A percentile compares a stretch with the other conserved stretches of the same genome.
phyloP scores from a whole-genome alignment of 1,140 invertebrate species.

The Magallana gigas region DNA sequence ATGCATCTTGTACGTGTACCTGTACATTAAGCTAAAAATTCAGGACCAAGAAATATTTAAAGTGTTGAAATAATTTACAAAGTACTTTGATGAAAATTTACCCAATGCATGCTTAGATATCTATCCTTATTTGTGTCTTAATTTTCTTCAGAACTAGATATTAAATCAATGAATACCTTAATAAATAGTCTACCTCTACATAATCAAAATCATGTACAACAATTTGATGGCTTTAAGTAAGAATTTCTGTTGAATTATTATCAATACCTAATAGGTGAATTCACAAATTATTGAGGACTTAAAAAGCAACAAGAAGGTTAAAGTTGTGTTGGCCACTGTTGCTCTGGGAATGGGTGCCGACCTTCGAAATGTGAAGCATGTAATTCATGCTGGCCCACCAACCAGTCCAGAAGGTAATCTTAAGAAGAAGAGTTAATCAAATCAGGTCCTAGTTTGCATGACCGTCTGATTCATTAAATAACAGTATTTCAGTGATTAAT shows the following conservation, averaged over 20 bases:
- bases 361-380: background rate
- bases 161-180: background rate
- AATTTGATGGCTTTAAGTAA: too few relatives aligned
- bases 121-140: background rate
- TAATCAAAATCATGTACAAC: background rate
- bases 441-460: too few relatives aligned
- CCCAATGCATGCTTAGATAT: background rate
- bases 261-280: background rate
- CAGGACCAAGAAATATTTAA: background rate
- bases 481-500: too few relatives aligned
- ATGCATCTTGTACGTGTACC: slow-evolving; percentile 1
- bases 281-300: slow-evolving; percentile 13
- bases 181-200: background rate
- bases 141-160: background rate
- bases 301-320: background rate
- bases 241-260: too few relatives aligned
- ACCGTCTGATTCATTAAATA: too few relatives aligned
- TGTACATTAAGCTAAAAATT: background rate
- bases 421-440: too few relatives aligned
- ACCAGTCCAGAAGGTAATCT: slow-evolving; percentile 11
- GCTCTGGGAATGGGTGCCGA: background rate
- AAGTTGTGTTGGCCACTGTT: slow-evolving; percentile 32
- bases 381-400: slow-evolving; percentile 27
- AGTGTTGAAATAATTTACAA: background rate
- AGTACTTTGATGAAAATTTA: background rate